A percentile compares a stretch with the other conserved stretches of the same genome.
These are phyloP conservation scores for Incurvaria masculella DNA, from an alignment of 2,888 invertebrate genomes.

Conservation along the genomic window DNA sequence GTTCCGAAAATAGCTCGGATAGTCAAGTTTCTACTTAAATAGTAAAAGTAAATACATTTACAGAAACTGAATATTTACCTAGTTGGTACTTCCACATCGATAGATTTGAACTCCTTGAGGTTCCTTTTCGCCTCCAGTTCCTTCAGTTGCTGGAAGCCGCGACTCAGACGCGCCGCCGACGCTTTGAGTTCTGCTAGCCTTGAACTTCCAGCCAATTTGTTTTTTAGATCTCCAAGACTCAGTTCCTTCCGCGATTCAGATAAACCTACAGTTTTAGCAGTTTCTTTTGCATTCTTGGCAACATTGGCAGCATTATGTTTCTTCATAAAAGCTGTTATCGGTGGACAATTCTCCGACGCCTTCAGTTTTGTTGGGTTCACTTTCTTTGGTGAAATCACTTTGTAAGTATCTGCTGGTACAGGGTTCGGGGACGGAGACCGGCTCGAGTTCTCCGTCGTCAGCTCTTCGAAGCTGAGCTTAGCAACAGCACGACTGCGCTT, in stretches of 20 bases:
- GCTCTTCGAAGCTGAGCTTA: conserved; percentile 13
- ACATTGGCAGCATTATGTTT: conserved; percentile 34
- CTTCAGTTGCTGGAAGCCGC: conserved; percentile 61
- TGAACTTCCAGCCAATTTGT: conserved; percentile 63
- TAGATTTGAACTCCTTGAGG: conserved; percentile 67
- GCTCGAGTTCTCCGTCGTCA: neutral
- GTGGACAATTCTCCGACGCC: conserved; percentile 1
- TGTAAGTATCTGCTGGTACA: no score
- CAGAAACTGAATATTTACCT: conserved; percentile 50
- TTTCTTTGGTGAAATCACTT: neutral
- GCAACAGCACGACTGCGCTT: conserved; percentile 19
- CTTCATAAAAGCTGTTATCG: conserved; percentile 27
- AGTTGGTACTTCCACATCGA: conserved; percentile 71
- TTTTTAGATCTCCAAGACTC: conserved; percentile 66
- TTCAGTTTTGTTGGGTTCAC: conserved; percentile 24
- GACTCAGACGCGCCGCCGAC: conserved; percentile 62
- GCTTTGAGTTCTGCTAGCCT: conserved; percentile 69
- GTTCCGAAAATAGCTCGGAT: no score
- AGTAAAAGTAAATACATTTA: neutral
- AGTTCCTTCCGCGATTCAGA: conserved; percentile 57
- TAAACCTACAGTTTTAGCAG: conserved; percentile 34
- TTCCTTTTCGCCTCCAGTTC: conserved; percentile 44
- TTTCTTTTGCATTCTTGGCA: conserved; percentile 19
- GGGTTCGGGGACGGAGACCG: neutral
- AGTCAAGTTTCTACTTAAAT: neutral